Percentiles rank a stretch among this genome's conserved stretches.
Conservation (phyloP, 2,113 vertebrate species). For the Mirza zaza region DNA sequence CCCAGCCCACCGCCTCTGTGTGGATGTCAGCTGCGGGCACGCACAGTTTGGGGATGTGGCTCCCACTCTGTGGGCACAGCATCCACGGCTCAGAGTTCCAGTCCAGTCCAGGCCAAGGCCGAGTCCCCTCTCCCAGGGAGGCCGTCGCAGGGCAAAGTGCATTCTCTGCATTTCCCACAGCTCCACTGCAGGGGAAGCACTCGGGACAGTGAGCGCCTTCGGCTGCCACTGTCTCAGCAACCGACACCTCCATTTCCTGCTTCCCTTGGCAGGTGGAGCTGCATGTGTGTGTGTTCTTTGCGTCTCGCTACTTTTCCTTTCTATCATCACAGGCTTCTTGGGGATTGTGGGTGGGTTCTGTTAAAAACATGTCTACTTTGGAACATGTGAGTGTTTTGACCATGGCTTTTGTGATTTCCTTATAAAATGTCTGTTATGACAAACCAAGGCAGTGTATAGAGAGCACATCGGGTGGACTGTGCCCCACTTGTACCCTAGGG, state of each 20-base stretch:
- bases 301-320: neutral
- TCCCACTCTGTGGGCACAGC: neutral
- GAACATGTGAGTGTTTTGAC: neutral
- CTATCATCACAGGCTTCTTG: neutral
- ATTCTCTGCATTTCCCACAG: neutral
- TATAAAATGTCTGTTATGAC: neutral
- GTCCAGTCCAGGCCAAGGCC: neutral
- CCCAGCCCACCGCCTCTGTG: neutral
- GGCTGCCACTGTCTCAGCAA: neutral
- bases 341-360: neutral
- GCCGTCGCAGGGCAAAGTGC: fast-evolving
- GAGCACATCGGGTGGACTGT: neutral
- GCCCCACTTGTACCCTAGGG: too few relatives aligned
- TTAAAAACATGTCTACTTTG: neutral
- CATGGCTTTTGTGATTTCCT: neutral
- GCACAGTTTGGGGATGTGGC: neutral
- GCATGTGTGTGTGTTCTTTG: neutral
- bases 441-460: neutral
- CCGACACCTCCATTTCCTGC: neutral
- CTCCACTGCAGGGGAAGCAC: neutral
- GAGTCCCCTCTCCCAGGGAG: neutral
- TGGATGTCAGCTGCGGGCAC: neutral
- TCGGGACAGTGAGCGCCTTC: neutral
- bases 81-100: neutral
- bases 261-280: neutral